A percentile compares a stretch with the other conserved stretches of the same genome.
Evolutionary conservation across 2,888 invertebrate genomes (phyloP).

Genomic region (Pimpla rufipes): DNA sequence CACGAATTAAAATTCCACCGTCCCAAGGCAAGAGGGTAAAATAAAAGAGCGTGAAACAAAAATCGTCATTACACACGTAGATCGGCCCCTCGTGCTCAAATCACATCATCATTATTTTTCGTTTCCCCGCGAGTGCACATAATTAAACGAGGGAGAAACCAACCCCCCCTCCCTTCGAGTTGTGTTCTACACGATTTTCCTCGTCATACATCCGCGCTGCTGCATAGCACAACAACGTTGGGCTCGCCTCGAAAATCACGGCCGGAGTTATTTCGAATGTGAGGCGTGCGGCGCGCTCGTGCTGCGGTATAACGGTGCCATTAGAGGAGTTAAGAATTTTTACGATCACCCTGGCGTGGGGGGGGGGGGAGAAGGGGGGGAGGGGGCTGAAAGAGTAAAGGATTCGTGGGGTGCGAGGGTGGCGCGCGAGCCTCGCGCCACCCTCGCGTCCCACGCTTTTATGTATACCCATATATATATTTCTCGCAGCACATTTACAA

Average conservation of each 20-base stretch:
- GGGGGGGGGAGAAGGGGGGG: too few relatives aligned
- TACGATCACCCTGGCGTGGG: conserved; percentile 71
- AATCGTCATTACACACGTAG: conserved; percentile 38
- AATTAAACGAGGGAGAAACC: conserved; percentile 58
- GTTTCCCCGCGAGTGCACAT: conserved; percentile 33
- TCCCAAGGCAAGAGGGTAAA: background rate
- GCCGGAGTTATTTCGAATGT: conserved; percentile 70
- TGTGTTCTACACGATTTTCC: conserved; percentile 48
- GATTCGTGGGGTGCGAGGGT: conserved; percentile 67
- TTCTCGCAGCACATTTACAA: too few relatives aligned
- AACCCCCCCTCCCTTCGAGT: too few relatives aligned
- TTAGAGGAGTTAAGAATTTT: conserved; percentile 82
- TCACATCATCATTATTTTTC: conserved; percentile 60
- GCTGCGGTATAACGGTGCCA: conserved; percentile 72
- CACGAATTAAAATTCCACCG: background rate
- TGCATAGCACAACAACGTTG: conserved; percentile 24
- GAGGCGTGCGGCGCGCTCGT: conserved; percentile 33
- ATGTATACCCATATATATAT: conserved; percentile 1
- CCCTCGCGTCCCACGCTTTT: too few relatives aligned
- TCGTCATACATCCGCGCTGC: conserved; percentile 25
- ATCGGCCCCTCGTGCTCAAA: conserved; percentile 18
- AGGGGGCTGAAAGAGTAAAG: conserved; percentile 56
- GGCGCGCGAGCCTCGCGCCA: conserved; percentile 48
- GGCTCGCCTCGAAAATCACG: conserved; percentile 61
- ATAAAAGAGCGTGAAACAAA: background rate